phyloP scores from a whole-genome alignment of 1,140 invertebrate species.

The Drosophila varians region DNA sequence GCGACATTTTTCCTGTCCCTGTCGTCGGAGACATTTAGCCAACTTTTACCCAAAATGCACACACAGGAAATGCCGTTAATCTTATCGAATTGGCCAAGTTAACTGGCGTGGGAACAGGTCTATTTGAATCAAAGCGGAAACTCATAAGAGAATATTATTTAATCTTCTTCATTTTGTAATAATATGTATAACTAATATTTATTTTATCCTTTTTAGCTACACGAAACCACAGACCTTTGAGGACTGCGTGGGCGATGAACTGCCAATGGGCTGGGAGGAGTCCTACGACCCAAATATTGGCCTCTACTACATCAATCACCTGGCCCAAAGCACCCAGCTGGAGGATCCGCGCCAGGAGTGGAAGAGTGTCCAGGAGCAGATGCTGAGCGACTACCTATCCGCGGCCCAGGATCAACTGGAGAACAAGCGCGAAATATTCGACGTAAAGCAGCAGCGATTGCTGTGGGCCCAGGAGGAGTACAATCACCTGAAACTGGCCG shows the following conservation, averaged over 20 bases:
- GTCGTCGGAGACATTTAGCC: constrained; percentile 6
- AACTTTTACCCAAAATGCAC: constrained; percentile 67
- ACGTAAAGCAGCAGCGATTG: constrained; percentile 96
- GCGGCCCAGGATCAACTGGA: constrained; percentile 97
- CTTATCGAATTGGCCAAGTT: constrained; percentile 61
- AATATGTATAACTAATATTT: no score
- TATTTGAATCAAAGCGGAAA: constrained; percentile 61
- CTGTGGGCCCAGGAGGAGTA: constrained; percentile 97
- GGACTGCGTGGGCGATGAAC: constrained; percentile 98
- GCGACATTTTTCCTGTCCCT: constrained; percentile 21
- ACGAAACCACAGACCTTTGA: constrained; percentile 98
- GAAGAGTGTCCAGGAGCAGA: constrained; percentile 96
- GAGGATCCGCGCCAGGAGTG: constrained; percentile 98
- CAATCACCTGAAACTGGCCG: constrained; percentile 94
- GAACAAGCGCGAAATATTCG: constrained; percentile 98
- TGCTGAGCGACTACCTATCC: constrained; percentile 97
- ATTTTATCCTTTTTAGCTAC: constrained; percentile 88
- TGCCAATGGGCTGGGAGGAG: constrained; percentile 98
- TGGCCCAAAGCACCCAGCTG: constrained; percentile 96
- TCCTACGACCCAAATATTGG: constrained; percentile 96
- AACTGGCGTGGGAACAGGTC: constrained; percentile 72
- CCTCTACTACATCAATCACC: constrained; percentile 98
- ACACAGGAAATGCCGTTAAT: constrained; percentile 76
- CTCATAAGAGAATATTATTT: no score
- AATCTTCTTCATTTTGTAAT: no score